Conservation (phyloP, 2,113 vertebrate genomes). For the Corythornis madagascariensis region DNA sequence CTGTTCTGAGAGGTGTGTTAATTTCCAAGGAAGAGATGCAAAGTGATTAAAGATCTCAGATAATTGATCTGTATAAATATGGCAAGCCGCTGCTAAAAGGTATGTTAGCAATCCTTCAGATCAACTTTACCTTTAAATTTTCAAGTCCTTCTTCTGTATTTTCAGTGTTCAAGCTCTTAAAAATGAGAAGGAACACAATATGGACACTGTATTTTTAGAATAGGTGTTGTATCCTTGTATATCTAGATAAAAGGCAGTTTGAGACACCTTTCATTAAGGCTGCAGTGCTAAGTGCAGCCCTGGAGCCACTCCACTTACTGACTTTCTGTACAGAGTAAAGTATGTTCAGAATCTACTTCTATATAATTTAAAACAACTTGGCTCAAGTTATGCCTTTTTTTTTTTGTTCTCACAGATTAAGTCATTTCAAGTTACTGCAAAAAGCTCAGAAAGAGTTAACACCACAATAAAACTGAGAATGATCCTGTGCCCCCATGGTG, state of each 20-base stretch:
- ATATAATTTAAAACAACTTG: not conserved
- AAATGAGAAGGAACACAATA: not conserved
- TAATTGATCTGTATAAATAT: not conserved
- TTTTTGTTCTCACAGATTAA: not conserved
- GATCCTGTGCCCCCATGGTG: fast-evolving
- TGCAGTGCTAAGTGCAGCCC: not conserved
- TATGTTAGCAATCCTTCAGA: not conserved
- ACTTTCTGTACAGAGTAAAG: not conserved
- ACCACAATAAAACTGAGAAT: not conserved
- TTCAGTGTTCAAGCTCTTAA: not conserved
- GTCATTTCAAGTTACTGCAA: not conserved
- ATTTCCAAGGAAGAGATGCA: not conserved
- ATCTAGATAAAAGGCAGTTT: not conserved
- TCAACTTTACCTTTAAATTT: not conserved
- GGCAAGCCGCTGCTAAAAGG: not conserved
- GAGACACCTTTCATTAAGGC: not conserved
- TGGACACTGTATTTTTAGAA: not conserved
- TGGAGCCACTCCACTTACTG: not conserved
- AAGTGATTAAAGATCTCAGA: not conserved
- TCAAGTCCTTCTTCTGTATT: not conserved
- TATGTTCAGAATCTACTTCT: not conserved
- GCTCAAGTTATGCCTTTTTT: not conserved
- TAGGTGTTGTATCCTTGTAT: not conserved
- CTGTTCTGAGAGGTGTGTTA: not conserved
- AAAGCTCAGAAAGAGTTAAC: not conserved